Percentiles rank a stretch among this genome's conserved stretches.
Evolutionary conservation across 2,797 vertebrate species (phyloP).

Genomic region (Echeneis naucrates): DNA sequence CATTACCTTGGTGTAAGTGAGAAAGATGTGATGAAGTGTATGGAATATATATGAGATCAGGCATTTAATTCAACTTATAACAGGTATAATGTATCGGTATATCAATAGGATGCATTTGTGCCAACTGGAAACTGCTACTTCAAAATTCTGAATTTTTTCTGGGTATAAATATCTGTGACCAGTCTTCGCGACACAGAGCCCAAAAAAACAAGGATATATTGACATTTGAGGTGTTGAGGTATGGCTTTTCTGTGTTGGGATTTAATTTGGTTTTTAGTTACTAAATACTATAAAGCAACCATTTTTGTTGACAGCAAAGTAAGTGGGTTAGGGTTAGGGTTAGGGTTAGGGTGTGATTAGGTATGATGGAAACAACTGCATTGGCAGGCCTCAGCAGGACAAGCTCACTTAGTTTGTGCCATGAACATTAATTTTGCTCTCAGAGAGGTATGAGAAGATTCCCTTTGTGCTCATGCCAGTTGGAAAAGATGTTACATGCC

Average conservation of each 20-base stretch:
- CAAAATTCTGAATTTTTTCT: too few relatives aligned
- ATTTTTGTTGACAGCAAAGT: not conserved
- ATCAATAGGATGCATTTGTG: not conserved
- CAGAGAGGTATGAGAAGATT: slow-evolving; percentile 36
- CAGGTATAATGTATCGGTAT: not conserved
- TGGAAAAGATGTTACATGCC: slow-evolving; percentile 56
- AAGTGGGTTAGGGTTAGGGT: too few relatives aligned
- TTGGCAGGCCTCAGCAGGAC: slow-evolving; percentile 5
- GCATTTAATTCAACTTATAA: not conserved
- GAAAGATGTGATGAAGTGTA: not conserved
- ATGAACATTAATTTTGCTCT: slow-evolving; percentile 35
- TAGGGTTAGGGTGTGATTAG: too few relatives aligned
- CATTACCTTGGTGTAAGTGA: not conserved
- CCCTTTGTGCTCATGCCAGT: slow-evolving; percentile 43
- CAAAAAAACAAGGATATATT: not conserved
- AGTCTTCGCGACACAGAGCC: not conserved
- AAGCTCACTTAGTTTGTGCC: slow-evolving; percentile 21
- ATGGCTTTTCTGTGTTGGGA: not conserved
- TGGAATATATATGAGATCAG: not conserved
- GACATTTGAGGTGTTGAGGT: not conserved
- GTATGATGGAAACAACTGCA: slow-evolving; percentile 7
- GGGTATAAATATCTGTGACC: not conserved
- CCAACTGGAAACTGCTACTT: not conserved
- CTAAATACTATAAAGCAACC: not conserved
- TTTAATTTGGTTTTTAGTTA: not conserved